phyloP scores from a whole-genome alignment of 2,888 invertebrate genomes.

The Ophioninae sp. region DNA sequence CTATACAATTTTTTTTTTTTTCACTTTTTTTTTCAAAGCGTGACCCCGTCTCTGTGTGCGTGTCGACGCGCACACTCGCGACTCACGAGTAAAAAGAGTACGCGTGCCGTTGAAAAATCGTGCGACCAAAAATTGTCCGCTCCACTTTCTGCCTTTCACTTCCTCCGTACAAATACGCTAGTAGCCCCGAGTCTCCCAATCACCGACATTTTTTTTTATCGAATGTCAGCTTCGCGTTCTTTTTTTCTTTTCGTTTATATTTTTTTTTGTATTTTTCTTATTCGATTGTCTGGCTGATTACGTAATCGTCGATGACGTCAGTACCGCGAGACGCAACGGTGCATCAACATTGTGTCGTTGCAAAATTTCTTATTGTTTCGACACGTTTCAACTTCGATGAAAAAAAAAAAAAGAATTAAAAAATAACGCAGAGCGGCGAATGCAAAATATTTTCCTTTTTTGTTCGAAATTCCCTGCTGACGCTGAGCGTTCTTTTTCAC shows the following conservation, averaged over 20 bases:
- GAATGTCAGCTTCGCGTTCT: neutral
- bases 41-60: constrained; percentile 16
- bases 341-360: constrained; percentile 15
- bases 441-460: neutral
- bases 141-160: constrained; percentile 60
- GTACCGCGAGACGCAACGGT: neutral
- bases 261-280: no score
- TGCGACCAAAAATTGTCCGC: constrained; percentile 34
- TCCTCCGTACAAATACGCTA: constrained; percentile 1
- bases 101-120: neutral
- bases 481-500: neutral
- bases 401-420: no score
- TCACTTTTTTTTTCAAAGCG: constrained; percentile 37
- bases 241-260: neutral
- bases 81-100: neutral
- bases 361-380: constrained; percentile 21
- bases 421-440: no score
- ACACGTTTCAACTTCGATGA: no score
- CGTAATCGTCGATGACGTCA: neutral
- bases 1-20: constrained; percentile 13
- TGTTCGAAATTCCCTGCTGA: neutral
- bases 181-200: neutral
- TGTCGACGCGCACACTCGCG: constrained; percentile 4
- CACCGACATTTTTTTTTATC: neutral
- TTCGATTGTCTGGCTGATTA: neutral